phyloP scores from a whole-genome alignment of 2,113 vertebrate genomes.

The Sturnira hondurensis region DNA sequence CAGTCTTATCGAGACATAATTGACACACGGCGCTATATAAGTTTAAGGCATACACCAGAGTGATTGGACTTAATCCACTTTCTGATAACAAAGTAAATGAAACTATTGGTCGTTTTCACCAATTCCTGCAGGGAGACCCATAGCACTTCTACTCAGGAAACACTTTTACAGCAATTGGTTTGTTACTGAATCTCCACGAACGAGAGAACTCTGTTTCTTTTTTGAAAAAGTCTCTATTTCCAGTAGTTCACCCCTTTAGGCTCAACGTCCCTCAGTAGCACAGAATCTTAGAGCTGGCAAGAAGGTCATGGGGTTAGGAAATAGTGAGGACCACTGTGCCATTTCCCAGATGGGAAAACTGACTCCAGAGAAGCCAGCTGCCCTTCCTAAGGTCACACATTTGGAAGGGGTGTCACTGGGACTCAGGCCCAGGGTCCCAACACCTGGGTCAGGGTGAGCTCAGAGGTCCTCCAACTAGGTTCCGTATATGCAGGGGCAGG shows the following conservation, averaged over 20 bases:
- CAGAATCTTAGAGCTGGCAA: neutral
- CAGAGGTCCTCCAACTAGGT: neutral
- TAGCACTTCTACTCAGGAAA: neutral
- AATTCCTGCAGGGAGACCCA: neutral
- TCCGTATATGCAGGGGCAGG: neutral
- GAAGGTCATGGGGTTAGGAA: neutral
- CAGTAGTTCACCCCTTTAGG: neutral
- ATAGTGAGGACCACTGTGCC: neutral
- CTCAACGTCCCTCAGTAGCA: neutral
- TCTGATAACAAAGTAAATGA: neutral
- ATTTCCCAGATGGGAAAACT: constrained; percentile 34
- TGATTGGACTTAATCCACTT: neutral
- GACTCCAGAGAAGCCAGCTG: neutral
- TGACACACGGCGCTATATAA: neutral
- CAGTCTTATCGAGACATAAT: neutral
- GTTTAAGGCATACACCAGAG: neutral
- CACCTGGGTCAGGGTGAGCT: neutral
- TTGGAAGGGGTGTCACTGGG: too few relatives aligned
- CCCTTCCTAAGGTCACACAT: neutral
- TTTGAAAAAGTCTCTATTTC: neutral
- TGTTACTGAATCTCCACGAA: neutral
- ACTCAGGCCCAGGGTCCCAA: neutral
- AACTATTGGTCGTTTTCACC: neutral
- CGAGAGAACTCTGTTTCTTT: neutral
- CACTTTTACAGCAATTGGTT: neutral